Conservation (phyloP, 2,113 vertebrate genomes). For the Nettapus auritus region DNA sequence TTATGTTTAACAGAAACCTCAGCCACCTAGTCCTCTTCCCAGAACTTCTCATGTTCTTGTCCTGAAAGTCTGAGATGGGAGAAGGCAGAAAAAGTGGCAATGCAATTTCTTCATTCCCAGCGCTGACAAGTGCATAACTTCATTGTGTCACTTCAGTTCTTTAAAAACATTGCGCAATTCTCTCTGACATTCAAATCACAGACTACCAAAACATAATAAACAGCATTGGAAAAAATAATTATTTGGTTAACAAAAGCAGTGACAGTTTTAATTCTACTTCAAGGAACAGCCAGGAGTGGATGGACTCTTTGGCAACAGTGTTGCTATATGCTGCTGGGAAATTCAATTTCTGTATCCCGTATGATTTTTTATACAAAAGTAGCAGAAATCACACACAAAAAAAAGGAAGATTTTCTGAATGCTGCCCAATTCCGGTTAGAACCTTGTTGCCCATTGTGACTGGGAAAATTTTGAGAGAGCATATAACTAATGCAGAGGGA, state of each 20-base stretch:
- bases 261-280: background rate
- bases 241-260: background rate
- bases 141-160: background rate
- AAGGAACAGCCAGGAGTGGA: background rate
- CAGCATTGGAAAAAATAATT: background rate
- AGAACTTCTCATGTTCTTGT: background rate
- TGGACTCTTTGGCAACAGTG: background rate
- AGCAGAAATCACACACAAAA: background rate
- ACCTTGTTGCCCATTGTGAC: background rate
- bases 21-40: background rate
- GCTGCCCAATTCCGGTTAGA: background rate
- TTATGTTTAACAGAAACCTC: background rate
- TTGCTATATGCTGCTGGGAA: background rate
- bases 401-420: accelerated
- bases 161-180: background rate
- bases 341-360: background rate
- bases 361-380: background rate
- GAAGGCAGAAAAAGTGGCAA: background rate
- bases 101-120: background rate
- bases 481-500: accelerated
- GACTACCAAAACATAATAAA: background rate
- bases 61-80: background rate
- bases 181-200: background rate
- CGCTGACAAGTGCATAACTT: background rate
- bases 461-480: background rate